Base-by-base conservation (phyloP, 2,797 vertebrate genomes). In the Channallabes apus region DNA sequence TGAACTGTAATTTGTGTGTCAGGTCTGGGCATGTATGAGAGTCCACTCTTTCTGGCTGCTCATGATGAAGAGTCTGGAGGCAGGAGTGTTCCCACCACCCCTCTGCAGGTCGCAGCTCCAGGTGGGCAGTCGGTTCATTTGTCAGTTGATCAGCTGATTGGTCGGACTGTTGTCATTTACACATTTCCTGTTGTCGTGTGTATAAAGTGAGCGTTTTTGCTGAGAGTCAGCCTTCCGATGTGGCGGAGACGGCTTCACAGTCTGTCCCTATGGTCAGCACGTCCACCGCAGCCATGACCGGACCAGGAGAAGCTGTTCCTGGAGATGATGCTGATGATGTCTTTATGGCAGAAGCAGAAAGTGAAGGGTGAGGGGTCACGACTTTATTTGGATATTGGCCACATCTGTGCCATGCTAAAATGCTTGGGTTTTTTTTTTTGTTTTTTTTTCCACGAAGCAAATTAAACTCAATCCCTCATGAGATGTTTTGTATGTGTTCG, bases 11-110 rank as follows among this genome's bases (percentile, higher is more conserved):
- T 32, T 24, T 41, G n/a, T 72, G 56, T 76, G 4, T 62, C 84
- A 99, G 98, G 98, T 86, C 93, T 99, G 90, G 98, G 98, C 59
- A 98, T 99, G 97, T 99, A 99, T 18, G 98, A 99, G 93, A 97
- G 97, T 18, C 98, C 98, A 18, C 95, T 99, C 0, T 99, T 98
- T 91, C 95, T 99, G 85, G 96, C 97, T 79, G 91, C 95, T 89
- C 97, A 99, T 0, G 98, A 99, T 91, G 98, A 99, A 86, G 98
- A 99, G 22, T 98, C 97, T 0, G 98, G 98, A 85, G 98, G 98
- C 35, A 94, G 98, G 27, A 99, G 98, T 1, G 98, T 99, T 82
- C 98, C 98, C 69, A 99, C 98, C 27, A 99, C 98, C 2, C 98
- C 98, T 0, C 88, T 99, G 24, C 98, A 99, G 88, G 96, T 98